Conservation (phyloP, 2,888 invertebrate species). For the Drosophila cyrtoloma region DNA sequence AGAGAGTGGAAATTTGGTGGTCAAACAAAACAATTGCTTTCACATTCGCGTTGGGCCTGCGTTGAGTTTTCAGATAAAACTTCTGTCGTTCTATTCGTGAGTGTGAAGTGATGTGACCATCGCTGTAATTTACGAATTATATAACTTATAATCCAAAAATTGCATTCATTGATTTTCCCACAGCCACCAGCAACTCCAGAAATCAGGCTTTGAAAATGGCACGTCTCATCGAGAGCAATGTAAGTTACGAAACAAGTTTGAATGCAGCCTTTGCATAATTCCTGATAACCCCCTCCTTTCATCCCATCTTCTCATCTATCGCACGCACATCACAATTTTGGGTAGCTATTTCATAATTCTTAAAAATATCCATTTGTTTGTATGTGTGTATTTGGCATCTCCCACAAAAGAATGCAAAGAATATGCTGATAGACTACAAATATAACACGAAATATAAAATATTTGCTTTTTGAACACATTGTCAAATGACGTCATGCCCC, state of each 20-base stretch:
- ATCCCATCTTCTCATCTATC: not conserved
- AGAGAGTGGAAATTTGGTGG: constrained; percentile 49
- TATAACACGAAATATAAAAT: constrained; percentile 17
- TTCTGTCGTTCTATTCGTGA: constrained; percentile 27
- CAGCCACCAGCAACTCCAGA: constrained; percentile 25
- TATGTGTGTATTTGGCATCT: constrained; percentile 36
- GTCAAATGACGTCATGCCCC: constrained; percentile 27
- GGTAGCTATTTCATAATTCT: constrained; percentile 53
- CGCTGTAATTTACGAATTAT: constrained; percentile 48
- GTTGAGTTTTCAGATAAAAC: constrained; percentile 53
- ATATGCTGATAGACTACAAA: constrained; percentile 18
- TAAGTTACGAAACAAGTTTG: constrained; percentile 62
- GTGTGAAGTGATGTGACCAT: constrained; percentile 41
- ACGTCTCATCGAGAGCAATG: constrained; percentile 67
- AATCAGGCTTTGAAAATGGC: constrained; percentile 54
- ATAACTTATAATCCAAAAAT: constrained; percentile 53
- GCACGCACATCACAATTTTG: constrained; percentile 7
- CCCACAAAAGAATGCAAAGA: constrained; percentile 37
- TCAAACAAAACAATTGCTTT: constrained; percentile 73
- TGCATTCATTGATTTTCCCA: constrained; percentile 55
- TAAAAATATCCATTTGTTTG: constrained; percentile 51
- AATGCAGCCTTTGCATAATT: constrained; percentile 65
- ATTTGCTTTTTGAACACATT: constrained; percentile 6
- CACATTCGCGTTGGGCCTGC: constrained; percentile 60
- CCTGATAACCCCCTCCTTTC: constrained; percentile 1